Evolutionary conservation across 37 sponge, comb jelly and placozoan species (phyloP), one percentile per base, ranked within the genome.

Genomic region (Hexactinellida sp.): DNA sequence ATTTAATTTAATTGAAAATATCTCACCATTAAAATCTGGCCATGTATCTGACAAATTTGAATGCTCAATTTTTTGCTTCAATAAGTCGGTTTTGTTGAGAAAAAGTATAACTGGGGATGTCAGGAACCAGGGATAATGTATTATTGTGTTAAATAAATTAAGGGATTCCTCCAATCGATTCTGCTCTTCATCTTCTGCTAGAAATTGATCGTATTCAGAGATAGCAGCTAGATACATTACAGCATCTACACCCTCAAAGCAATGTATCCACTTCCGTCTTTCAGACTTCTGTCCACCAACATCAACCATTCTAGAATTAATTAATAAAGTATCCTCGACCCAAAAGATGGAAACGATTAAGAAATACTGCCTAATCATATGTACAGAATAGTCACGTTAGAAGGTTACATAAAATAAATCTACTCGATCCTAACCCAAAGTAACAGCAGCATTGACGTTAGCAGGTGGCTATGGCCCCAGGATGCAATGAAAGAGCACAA

Each of bases 201-300:
- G 76, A n/a, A 63, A 63, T 63, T 63, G 76, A n/a, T 63, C 76
- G 34, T 63, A 63, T 63, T 63, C 76, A 21, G 76, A 63, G 3
- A 63, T 63, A 5, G 76, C 76, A 21, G 76, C 13, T 63, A 63
- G 34, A 63, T 63, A 63, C 76, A 63, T 63, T 10, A 63, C 76
- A 25, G 76, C 76, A 63, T 63, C 76, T 63, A 63, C 76, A 25
- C 76, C 76, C 13, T 63, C 76, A 28, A 63, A 63, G 30, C 76
- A 63, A 23, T 63, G 76, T 63, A 63, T 63, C 76, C 76, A 63
- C 30, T 63, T 63, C 13, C 76, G 3, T 28, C 76, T 10, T n/a
- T 63, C 76, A 25, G 76, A 63, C 34, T 63, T 63, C 13, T 63
- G 76, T 23, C 76, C 76, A 63, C 76, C 76, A 7, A 63, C 76